phyloP scores from a whole-genome alignment of 2,113 vertebrate species.

The Tapirus terrestris region DNA sequence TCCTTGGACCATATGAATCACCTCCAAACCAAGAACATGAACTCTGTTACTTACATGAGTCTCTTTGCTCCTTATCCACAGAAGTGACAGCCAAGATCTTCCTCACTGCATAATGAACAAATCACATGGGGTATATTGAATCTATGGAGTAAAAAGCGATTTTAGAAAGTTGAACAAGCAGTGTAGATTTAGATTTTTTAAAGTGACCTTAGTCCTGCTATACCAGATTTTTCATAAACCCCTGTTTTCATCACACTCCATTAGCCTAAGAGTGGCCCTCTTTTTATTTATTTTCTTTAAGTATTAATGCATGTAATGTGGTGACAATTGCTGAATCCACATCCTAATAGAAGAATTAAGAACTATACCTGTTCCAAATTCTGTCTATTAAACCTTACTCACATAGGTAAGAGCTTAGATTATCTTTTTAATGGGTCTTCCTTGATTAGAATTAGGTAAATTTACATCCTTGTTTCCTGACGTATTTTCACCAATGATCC shows the following conservation, averaged over 20 bases:
- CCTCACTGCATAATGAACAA: accelerated
- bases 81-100: neutral
- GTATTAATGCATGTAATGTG: neutral
- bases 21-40: neutral
- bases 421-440: neutral
- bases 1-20: neutral
- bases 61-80: neutral
- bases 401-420: neutral
- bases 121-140: accelerated
- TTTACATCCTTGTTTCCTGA: neutral
- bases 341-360: neutral
- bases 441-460: neutral
- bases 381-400: neutral
- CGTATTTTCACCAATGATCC: neutral
- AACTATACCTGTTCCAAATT: neutral
- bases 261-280: neutral
- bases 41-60: neutral
- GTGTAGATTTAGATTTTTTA: neutral
- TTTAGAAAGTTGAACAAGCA: neutral
- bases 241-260: neutral
- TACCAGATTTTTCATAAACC: neutral
- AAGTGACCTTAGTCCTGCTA: neutral
- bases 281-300: neutral
- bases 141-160: neutral
- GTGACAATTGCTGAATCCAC: neutral